phyloP scores from a whole-genome alignment of 2,888 invertebrate genomes.

The Flexamia atlantica region DNA sequence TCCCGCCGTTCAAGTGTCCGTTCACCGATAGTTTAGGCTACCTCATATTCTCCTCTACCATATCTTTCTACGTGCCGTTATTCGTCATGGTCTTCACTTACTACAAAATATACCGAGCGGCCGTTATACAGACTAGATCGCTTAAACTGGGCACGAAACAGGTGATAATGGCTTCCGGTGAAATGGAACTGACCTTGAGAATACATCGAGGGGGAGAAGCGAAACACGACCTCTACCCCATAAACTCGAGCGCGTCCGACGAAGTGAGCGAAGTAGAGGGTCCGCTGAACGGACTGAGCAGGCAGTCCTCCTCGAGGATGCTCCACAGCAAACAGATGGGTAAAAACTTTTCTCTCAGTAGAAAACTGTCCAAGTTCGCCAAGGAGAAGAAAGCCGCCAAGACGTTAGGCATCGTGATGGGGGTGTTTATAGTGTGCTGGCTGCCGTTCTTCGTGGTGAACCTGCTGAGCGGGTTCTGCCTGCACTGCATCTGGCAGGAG shows the following conservation, averaged over 20 bases:
- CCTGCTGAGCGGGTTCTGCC: constrained; percentile 92
- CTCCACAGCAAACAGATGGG: constrained; percentile 82
- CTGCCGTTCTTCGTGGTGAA: constrained; percentile 98
- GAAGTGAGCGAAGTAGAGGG: constrained; percentile 79
- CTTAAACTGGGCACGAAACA: constrained; percentile 95
- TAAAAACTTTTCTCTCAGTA: constrained; percentile 94
- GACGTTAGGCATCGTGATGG: constrained; percentile 97
- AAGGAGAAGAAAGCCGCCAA: constrained; percentile 99
- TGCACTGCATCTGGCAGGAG: constrained; percentile 90
- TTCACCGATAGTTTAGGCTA: constrained; percentile 98
- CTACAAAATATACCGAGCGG: constrained; percentile 96
- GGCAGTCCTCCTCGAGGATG: constrained; percentile 81
- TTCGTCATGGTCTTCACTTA: constrained; percentile 99
- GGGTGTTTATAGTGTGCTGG: constrained; percentile 98
- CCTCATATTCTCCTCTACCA: constrained; percentile 97
- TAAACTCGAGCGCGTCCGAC: constrained; percentile 73
- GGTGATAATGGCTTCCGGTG: constrained; percentile 90
- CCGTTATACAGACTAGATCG: constrained; percentile 93
- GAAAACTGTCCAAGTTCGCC: constrained; percentile 96
- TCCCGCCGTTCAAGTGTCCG: constrained; percentile 92
- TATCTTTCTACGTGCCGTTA: constrained; percentile 98
- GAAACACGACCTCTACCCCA: constrained; percentile 75
- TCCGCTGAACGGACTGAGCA: constrained; percentile 86
- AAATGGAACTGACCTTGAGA: constrained; percentile 91
- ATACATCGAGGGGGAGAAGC: constrained; percentile 93